phyloP scores from a whole-genome alignment of 2,797 vertebrate genomes.

The Molothrus aeneus region DNA sequence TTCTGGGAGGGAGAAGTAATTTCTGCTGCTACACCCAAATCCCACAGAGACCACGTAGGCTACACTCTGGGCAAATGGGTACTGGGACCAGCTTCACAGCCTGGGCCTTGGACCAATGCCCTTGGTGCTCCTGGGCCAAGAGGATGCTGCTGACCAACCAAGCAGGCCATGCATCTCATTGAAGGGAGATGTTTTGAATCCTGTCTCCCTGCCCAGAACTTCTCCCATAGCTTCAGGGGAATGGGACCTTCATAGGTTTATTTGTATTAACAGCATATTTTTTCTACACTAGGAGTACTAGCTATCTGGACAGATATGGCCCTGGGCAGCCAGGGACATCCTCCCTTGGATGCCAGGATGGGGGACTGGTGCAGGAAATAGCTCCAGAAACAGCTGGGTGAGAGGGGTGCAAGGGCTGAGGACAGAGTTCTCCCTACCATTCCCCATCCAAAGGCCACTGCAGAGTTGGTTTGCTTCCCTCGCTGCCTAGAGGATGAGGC shows the following conservation, averaged over 20 bases:
- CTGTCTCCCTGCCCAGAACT: not conserved
- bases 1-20: not conserved
- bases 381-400: not conserved
- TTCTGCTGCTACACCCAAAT: not conserved
- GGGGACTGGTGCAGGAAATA: not conserved
- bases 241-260: not conserved
- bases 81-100: not conserved
- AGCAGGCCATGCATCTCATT: rapidly evolving
- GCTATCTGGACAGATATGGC: rapidly evolving
- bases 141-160: not conserved
- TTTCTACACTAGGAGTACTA: not conserved
- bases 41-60: rapidly evolving
- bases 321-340: not conserved
- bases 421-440: not conserved
- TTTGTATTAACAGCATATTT: not conserved
- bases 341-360: not conserved
- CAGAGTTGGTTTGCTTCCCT: rapidly evolving
- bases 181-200: not conserved
- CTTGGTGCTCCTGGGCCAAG: not conserved
- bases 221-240: not conserved
- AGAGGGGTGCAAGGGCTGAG: rapidly evolving
- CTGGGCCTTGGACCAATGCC: too few species aligned
- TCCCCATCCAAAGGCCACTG: not conserved
- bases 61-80: not conserved
- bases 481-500: rapidly evolving